Evolutionary conservation across 1,140 invertebrate genomes (phyloP).

Genomic region (Drosophila micromelanica): DNA sequence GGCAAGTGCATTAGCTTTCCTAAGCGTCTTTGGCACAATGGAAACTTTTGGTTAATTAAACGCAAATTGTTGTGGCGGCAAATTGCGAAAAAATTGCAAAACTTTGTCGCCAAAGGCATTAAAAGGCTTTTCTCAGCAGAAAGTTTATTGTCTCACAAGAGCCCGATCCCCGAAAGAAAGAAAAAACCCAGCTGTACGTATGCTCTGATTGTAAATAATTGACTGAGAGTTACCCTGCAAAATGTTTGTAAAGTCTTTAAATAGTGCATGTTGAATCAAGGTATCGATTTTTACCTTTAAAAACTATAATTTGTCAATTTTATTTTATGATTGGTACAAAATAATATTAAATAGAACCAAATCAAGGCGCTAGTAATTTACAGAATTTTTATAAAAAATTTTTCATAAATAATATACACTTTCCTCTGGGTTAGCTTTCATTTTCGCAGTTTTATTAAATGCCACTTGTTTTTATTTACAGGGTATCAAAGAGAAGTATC

Average conservation of each 20-base stretch:
- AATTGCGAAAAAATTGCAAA: conserved; percentile 81
- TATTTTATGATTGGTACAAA: too few relatives aligned
- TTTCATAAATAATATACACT: too few relatives aligned
- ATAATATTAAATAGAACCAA: too few relatives aligned
- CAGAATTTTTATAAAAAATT: too few relatives aligned
- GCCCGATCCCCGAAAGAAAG: conserved; percentile 2
- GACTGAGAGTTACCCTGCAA: not conserved
- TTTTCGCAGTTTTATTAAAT: not conserved
- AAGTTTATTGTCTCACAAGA: conserved; percentile 73
- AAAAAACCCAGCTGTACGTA: not conserved
- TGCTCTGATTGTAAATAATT: not conserved
- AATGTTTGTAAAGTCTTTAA: not conserved
- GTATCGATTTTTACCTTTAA: too few relatives aligned
- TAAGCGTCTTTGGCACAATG: conserved; percentile 52
- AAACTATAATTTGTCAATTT: too few relatives aligned
- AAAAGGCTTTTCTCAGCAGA: conserved; percentile 74
- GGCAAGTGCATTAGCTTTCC: conserved; percentile 62
- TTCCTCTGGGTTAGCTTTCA: too few relatives aligned
- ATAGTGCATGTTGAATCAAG: too few relatives aligned
- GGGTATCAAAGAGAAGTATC: conserved; percentile 8
- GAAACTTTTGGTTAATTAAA: conserved; percentile 81
- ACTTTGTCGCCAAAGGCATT: conserved; percentile 77
- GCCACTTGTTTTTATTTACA: not conserved
- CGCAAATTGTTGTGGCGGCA: conserved; percentile 81
- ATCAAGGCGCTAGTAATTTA: too few relatives aligned